A percentile compares a stretch with the other conserved stretches of the same genome.
These are phyloP conservation scores for Prunella strophiata DNA, from an alignment of 2,797 vertebrate species.

Conservation along the genomic window DNA sequence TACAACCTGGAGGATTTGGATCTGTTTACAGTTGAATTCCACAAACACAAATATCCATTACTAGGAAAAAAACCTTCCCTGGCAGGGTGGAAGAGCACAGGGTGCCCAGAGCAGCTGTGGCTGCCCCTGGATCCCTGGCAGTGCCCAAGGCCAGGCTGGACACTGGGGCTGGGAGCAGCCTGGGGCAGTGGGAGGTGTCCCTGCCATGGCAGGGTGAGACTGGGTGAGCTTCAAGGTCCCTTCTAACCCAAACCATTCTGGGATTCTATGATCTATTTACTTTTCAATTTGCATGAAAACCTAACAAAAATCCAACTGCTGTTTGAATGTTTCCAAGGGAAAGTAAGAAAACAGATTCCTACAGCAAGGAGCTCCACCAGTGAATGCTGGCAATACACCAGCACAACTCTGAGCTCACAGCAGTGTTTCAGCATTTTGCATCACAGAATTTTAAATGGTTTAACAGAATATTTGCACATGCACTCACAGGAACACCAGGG, in stretches of 20 bases:
- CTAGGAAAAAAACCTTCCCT: neutral
- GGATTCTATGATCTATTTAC: neutral
- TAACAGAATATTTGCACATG: neutral
- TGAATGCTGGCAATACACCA: neutral
- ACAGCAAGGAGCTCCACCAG: neutral
- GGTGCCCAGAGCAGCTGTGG: neutral
- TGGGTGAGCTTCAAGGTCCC: rapidly evolving
- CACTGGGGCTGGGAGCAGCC: neutral
- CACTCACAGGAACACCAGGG: neutral
- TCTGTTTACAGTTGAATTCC: rapidly evolving
- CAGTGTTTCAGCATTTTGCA: no score
- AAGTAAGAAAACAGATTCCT: neutral
- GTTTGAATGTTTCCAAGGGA: neutral
- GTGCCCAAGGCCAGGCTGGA: neutral
- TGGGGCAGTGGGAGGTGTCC: neutral
- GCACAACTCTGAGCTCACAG: neutral
- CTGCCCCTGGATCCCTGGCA: neutral
- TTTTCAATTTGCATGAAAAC: neutral
- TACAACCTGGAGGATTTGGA: neutral
- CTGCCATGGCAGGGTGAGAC: rapidly evolving
- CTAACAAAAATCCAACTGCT: neutral
- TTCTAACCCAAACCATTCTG: neutral
- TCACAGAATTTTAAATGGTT: neutral
- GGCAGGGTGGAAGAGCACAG: neutral
- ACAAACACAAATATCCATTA: neutral